Evolutionary conservation across 2,797 vertebrate genomes (phyloP), one percentile per base, ranked within the genome.

Genomic region (Siniperca scherzeri): DNA sequence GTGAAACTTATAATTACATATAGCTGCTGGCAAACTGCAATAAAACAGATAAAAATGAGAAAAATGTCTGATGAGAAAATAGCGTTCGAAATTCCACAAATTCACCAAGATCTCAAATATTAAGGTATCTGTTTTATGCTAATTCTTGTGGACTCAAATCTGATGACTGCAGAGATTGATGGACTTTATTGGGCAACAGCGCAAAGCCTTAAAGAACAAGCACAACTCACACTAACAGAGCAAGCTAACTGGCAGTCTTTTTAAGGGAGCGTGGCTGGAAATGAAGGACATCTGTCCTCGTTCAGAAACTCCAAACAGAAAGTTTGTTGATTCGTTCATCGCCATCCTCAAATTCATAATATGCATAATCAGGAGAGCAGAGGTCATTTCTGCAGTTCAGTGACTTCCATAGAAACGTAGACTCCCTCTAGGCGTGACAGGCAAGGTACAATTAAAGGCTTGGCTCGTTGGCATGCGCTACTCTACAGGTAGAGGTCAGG

Each of bases 381-480:
- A 57, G 40, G 12, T 55, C 30, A 2, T 59, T 62, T 78, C 57
- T 77, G 56, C 36, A 53, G 57, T 40, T 40, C 38, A 40, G 8
- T 40, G 38, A 8, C 38, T 40, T 40, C 38, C 7, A 9, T 40
- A 40, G 7, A 40, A 40, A 40, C 7, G 9, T 8, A 40, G 57
- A 59, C 48, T 72, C 53, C 56, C 12, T 71, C 61, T 66, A 38
- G 67, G 33, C 30, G 2, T 42, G 60, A 62, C 70, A 40, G 46
- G 68, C 25, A 8, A 74, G 53, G 64, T 42, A n/a, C 50, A 76
- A 76, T 72, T 70, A 69, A 70, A 70, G 61, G 80, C 67, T 67
- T 0, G 17, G 70, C 68, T 77, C 11, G 27, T 57, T 79, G 76
- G 56, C 50, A 19, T 67, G 78, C 86, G 86, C 81, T 86, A 77